Evolutionary conservation across 2,888 invertebrate genomes (phyloP), one percentile per base, ranked within the genome.

Genomic region (Drosophila bunnanda): DNA sequence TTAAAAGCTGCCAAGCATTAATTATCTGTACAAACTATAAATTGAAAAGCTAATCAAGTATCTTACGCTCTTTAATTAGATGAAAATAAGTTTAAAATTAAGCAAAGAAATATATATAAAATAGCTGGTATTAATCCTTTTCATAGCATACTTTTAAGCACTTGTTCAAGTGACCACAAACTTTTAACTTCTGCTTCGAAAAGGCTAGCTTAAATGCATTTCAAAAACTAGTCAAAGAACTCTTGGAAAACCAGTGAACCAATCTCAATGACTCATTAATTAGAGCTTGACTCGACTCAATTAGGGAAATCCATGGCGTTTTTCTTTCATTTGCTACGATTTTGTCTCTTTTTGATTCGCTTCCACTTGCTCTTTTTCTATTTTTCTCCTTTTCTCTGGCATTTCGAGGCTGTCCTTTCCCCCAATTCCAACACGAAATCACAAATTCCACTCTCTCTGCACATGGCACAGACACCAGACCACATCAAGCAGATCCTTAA

Each of bases 241-340:
- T 39, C 54, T 34, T 36, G n/a, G 0, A 36, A 30, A 46, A 10
- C 50, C 48, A 57, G 13, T 53, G 36, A 12, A 52, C 15, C 43
- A 48, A 20, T 32, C 36, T 25, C 30, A 53, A 57, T 56, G 50
- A 67, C 39, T 58, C 58, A 39, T 46, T 52, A 67, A 67, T 53
- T 52, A 46, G 17, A 34, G 41, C 54, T 50, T 54, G 57, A 41
- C 50, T 70, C 57, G 75, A 78, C 66, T 82, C 80, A 77, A 77
- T 82, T 83, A 78, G 79, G 75, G 67, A 59, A 50, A 28, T 54
- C 38, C 22, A 38, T 46, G 32, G 22, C 41, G 30, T 39, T 3
- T 43, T 25, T 55, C 13, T 48, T 53, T 28, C n/a, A 52, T 36
- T 48, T 67, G 36, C 36, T 20, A 56, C 15, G 53, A 66, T 17